Base-by-base conservation (phyloP, 2,113 vertebrate species). In the Emydura subglobosa region DNA sequence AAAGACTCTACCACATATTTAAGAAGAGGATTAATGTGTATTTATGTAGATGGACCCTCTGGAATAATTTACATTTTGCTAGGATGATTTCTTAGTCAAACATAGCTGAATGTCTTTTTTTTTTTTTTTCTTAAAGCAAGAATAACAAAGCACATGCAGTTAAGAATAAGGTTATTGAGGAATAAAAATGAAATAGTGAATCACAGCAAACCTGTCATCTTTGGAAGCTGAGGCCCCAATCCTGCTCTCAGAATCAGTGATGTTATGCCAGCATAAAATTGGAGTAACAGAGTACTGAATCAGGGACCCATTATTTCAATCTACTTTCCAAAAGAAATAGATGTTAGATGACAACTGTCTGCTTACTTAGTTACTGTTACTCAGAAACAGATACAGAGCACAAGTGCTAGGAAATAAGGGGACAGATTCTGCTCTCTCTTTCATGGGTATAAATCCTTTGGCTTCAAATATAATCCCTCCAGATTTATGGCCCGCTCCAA, bases 21-120 rank as follows among this genome's bases (percentile, higher is more conserved):
- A 94, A 94, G 79, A 91, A 97, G 91, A 5, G 47, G 82, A 97
- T 97, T 97, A 94, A 95, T 96, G 91, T 79, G 95, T 97, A 96
- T 92, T 97, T 96, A 97, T 95, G 93, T 91, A 92, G 94, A 94
- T 86, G 72, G 94, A 88, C 95, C 39, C 74, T 83, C 84, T 93
- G 96, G 96, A 97, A 96, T 95, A 90, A 96, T 95, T 96, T 86
- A 68, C 79, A 80, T 88, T 96, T 96, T 95, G 24, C 54, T 87
- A 51, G 22, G 78, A 92, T 74, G 50, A 91, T 96, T 97, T 88
- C 79, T 94, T 88, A 96, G 91, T 78, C 96, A 95, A 92, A 95
- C 82, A 78, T 31, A 47, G 74, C 53, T 16, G 44, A 91, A 86
- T 34, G 16, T n/a, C 0, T 83, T 94, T 94, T 50, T 34, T 79